A percentile compares a stretch with the other conserved stretches of the same genome.
Conservation (phyloP, 30 jellyfish, hydroid and myxozoan genomes). For the Phacellophora camtschatica region DNA sequence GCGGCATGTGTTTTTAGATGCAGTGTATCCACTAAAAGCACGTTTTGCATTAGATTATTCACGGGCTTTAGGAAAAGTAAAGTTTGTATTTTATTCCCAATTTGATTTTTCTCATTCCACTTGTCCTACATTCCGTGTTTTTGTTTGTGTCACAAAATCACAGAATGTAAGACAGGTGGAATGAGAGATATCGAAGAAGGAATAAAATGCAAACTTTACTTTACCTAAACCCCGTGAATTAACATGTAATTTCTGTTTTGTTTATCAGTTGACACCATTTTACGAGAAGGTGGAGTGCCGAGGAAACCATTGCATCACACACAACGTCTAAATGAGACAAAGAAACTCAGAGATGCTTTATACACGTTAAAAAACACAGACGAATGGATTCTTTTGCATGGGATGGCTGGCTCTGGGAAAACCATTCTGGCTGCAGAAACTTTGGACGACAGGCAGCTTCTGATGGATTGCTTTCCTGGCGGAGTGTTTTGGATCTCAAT, state of each 20-base stretch:
- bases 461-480: constrained; percentile 92
- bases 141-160: neutral
- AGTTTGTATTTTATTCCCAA: too few species aligned
- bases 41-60: neutral
- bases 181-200: too few species aligned
- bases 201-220: too few species aligned
- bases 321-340: constrained; percentile 38
- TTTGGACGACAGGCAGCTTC: constrained; percentile 42
- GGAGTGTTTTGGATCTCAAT: constrained; percentile 90
- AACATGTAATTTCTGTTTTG: neutral
- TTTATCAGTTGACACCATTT: constrained; percentile 60
- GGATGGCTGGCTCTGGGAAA: constrained; percentile 98
- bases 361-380: constrained; percentile 37
- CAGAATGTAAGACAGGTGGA: neutral
- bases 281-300: constrained; percentile 97
- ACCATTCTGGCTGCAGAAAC: constrained; percentile 85
- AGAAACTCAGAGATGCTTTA: constrained; percentile 57
- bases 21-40: neutral
- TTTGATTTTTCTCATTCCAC: too few species aligned
- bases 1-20: too few species aligned
- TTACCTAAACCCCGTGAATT: neutral
- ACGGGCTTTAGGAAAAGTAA: too few species aligned
- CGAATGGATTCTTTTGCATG: constrained; percentile 97
- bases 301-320: constrained; percentile 59
- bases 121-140: too few species aligned